phyloP scores from a whole-genome alignment of 2,113 vertebrate genomes.

The Coptodon rendalli region DNA sequence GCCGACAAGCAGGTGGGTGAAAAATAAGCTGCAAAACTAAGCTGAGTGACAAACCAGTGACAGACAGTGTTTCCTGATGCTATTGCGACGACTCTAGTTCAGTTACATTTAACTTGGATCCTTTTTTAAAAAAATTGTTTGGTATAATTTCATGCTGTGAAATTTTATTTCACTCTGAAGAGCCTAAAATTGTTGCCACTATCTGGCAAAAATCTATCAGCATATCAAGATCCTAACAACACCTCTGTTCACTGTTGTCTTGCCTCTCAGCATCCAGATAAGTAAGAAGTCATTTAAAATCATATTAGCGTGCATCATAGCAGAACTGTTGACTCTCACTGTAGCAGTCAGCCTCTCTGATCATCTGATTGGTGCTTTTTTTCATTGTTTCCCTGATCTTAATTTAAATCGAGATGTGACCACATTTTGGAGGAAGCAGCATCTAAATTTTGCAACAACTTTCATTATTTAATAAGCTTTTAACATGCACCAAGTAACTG shows the following conservation, averaged over 20 bases:
- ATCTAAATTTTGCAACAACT: neutral
- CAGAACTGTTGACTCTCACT: neutral
- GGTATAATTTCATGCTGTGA: neutral
- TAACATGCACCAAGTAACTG: neutral
- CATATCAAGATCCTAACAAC: neutral
- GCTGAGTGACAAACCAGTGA: neutral
- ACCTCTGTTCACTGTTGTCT: neutral
- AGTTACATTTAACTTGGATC: neutral
- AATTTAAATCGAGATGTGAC: neutral
- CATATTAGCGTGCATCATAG: neutral
- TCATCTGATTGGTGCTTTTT: neutral
- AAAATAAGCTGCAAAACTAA: neutral
- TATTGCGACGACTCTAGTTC: fast-evolving
- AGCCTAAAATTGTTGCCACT: neutral
- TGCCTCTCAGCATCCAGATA: neutral
- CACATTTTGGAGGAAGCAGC: neutral
- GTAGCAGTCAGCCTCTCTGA: neutral
- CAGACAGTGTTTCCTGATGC: neutral
- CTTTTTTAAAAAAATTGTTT: neutral
- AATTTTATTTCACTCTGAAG: neutral
- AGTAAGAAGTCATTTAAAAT: neutral
- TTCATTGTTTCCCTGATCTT: neutral
- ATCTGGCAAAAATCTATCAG: neutral
- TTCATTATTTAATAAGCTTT: neutral
- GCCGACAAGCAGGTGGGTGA: fast-evolving